These are phyloP conservation scores for Drosophila ficusphila DNA, from an alignment of 1,140 invertebrate species.

Conservation along the genomic window DNA sequence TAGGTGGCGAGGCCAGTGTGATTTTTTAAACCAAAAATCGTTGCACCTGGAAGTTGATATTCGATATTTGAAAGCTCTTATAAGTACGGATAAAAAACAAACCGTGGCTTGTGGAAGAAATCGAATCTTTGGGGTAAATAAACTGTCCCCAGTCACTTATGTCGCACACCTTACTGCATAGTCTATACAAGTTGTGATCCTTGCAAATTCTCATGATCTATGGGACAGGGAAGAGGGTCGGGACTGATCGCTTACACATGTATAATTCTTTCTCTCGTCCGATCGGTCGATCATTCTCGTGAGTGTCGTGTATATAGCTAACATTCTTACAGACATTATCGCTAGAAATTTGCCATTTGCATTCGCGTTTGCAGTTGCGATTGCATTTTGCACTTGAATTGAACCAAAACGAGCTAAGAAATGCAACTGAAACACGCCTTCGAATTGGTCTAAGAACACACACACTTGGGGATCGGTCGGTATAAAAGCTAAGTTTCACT, in stretches of 20 bases:
- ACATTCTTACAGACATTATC: constrained; percentile 18
- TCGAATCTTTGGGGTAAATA: not conserved
- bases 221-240: constrained; percentile 2
- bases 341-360: constrained; percentile 11
- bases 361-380: not conserved
- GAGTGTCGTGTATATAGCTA: constrained; percentile 14
- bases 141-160: not conserved
- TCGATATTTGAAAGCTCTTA: not conserved
- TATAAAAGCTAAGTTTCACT: constrained; percentile 57
- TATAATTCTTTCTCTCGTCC: constrained; percentile 15
- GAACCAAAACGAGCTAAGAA: not conserved
- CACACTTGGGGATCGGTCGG: constrained; percentile 1
- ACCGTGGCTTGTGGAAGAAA: not conserved
- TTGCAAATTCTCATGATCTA: constrained; percentile 30
- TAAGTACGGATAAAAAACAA: not conserved
- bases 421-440: constrained; percentile 6
- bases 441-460: constrained; percentile 13
- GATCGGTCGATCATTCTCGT: not conserved
- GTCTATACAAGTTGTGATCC: constrained; percentile 34
- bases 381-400: not conserved
- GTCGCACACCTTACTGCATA: constrained; percentile 30
- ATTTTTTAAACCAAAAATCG: not conserved
- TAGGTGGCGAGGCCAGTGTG: not conserved
- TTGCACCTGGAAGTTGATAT: not conserved
- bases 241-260: constrained; percentile 31